phyloP scores from a whole-genome alignment of 1,140 invertebrate species.

The Cherax quadricarinatus region DNA sequence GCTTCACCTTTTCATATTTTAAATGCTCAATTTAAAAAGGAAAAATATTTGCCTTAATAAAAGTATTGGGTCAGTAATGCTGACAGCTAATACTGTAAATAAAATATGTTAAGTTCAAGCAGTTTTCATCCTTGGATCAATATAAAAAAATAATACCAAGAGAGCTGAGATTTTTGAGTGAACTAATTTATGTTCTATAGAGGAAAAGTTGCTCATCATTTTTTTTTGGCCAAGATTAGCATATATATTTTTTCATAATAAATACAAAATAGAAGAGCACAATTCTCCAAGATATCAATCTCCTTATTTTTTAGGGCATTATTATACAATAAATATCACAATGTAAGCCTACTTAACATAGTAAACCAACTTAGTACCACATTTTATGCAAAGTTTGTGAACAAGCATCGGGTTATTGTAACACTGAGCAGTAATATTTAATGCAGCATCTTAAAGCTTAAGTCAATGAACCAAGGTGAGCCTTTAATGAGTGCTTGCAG shows the following conservation, averaged over 20 bases:
- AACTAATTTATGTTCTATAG: not conserved
- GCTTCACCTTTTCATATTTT: too few species aligned
- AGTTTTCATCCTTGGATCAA: not conserved
- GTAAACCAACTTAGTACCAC: slow-evolving; percentile 32
- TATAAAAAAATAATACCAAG: not conserved
- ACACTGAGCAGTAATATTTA: not conserved
- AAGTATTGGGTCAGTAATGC: too few species aligned
- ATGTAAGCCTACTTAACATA: slow-evolving; percentile 51
- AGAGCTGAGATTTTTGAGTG: not conserved
- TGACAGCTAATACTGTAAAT: not conserved
- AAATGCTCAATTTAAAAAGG: too few species aligned
- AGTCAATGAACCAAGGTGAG: not conserved
- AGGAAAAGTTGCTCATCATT: not conserved
- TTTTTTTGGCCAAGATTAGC: not conserved
- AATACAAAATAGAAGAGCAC: slow-evolving; percentile 52
- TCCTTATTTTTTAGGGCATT: slow-evolving; percentile 32
- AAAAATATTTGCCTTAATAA: too few species aligned
- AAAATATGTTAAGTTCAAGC: not conserved
- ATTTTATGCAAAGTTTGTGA: not conserved
- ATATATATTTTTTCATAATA: slow-evolving; percentile 22
- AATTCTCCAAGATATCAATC: slow-evolving; percentile 27
- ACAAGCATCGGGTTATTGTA: slow-evolving; percentile 7
- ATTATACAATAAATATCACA: slow-evolving; percentile 66
- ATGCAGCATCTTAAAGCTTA: not conserved
- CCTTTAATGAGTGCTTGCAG: not conserved